Percentiles rank a stretch among this genome's conserved stretches.
These are phyloP conservation scores for Lucifuga dentata DNA, from an alignment of 2,113 vertebrate genomes.

Conservation along the genomic window DNA sequence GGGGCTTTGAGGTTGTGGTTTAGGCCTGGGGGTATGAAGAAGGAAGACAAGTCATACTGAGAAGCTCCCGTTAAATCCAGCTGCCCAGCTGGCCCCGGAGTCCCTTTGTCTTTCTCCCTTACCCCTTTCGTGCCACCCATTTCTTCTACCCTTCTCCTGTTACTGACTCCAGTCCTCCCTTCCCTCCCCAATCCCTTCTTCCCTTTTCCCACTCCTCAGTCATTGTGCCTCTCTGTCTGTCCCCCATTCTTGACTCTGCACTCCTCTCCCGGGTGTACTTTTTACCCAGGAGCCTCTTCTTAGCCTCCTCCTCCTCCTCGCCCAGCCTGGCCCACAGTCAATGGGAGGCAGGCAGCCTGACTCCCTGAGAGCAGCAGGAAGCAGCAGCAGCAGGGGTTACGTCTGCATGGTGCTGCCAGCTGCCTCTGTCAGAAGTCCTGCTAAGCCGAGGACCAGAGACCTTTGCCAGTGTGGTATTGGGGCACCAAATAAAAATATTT, in stretches of 20 bases:
- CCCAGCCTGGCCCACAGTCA: slow-evolving; percentile 71
- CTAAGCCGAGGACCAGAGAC: slow-evolving; percentile 81
- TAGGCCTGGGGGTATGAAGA: slow-evolving; percentile 59
- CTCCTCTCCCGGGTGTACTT: slow-evolving; percentile 56
- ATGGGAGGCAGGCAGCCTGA: slow-evolving; percentile 74
- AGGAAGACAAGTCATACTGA: slow-evolving; percentile 68
- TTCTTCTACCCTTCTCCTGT: slow-evolving; percentile 13
- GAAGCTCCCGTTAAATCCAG: slow-evolving; percentile 52
- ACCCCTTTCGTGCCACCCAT: slow-evolving; percentile 30
- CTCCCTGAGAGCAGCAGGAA: slow-evolving; percentile 78
- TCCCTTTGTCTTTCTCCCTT: slow-evolving; percentile 38
- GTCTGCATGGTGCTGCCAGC: slow-evolving; percentile 73
- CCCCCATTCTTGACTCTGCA: slow-evolving; percentile 38
- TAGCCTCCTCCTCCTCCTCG: slow-evolving; percentile 62
- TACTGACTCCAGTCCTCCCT: slow-evolving; percentile 8
- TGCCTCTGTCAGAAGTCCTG: slow-evolving; percentile 82
- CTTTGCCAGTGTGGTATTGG: slow-evolving; percentile 80
- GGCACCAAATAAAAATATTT: slow-evolving; percentile 82
- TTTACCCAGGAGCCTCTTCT: slow-evolving; percentile 54
- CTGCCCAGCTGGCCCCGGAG: slow-evolving; percentile 55
- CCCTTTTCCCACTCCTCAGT: not conserved
- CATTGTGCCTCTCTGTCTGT: slow-evolving; percentile 16
- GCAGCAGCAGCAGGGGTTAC: slow-evolving; percentile 74
- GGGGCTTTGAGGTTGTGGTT: slow-evolving; percentile 71
- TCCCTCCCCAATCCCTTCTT: not conserved